These are phyloP conservation scores for Syrmaticus mikado DNA, from an alignment of 2,113 vertebrate genomes.

Conservation along the genomic window DNA sequence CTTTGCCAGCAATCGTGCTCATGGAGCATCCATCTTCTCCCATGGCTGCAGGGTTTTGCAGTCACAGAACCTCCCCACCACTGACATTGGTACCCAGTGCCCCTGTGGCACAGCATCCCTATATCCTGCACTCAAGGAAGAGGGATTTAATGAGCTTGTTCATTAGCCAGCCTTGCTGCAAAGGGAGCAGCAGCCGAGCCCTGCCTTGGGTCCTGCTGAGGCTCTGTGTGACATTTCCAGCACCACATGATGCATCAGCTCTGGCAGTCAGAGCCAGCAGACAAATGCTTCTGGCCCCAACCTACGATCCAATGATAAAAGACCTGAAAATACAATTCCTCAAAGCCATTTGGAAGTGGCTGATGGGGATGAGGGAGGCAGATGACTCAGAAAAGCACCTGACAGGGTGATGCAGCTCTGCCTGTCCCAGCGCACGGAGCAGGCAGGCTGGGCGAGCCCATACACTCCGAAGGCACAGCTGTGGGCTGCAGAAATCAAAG, in stretches of 20 bases:
- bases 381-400: neutral
- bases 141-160: neutral
- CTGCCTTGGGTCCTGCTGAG: neutral
- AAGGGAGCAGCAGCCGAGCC: neutral
- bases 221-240: neutral
- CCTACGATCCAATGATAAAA: neutral
- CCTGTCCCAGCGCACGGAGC: neutral
- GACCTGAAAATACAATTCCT: slow-evolving; percentile 32
- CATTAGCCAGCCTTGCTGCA: neutral
- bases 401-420: rapidly evolving
- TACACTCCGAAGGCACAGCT: rapidly evolving
- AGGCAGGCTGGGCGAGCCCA: neutral
- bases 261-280: slow-evolving; percentile 46
- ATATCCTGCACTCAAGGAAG: rapidly evolving
- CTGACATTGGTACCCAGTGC: rapidly evolving
- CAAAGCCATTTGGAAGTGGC: neutral
- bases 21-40: neutral
- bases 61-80: neutral
- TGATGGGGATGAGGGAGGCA: neutral
- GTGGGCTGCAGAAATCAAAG: neutral
- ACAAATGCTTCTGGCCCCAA: slow-evolving; percentile 33
- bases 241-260: neutral
- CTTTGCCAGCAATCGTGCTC: neutral
- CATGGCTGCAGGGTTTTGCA: neutral
- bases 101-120: neutral